Evolutionary conservation across 2,888 invertebrate species (phyloP), one percentile per base, ranked within the genome.

Genomic region (Epirrhoe alternata): DNA sequence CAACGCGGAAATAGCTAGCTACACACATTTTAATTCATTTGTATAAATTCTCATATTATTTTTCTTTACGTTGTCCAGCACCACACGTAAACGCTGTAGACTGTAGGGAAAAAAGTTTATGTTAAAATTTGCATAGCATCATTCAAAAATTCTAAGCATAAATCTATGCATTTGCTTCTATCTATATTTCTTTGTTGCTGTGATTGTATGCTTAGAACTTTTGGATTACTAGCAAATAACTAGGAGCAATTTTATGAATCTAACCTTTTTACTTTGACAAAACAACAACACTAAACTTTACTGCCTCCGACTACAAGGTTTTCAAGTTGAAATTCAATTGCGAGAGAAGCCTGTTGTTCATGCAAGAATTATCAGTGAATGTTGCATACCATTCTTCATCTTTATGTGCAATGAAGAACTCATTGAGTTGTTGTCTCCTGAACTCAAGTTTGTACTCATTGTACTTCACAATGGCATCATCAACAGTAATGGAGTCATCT

Each of bases 361-460:
- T 63, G 50, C 64, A 68, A 60, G 7, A 38, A 38, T 61, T 58
- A 69, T 55, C 60, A 61, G 14, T 55, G 8, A 61, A 24, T 45
- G 53, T n/a, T 61, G 91, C 97, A 94, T 95, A 99, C 99, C 99
- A 99, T 96, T 99, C 99, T 91, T 99, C 99, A 83, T 99, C 99
- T 93, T 99, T 99, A 94, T 99, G 99, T 53, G 97, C 97, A 79
- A 99, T 97, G 93, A 99, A 99, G 94, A 99, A 99, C 87, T 99
- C 99, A 92, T 98, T 98, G 63, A 99, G 95, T 87, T 99, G 99
- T 86, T 98, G 98, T 61, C 98, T 95, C 80, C 97, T 97, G 89
- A 99, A 99, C 82, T 99, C 99, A 81, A 98, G 94, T 91, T 99
- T 99, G 93, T 99, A 99, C 84, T 99, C 99, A 89, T 98, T 98